Evolutionary conservation across 2,113 vertebrate species (phyloP), one percentile per base, ranked within the genome.

Genomic region (Herpetotheres cachinnans): DNA sequence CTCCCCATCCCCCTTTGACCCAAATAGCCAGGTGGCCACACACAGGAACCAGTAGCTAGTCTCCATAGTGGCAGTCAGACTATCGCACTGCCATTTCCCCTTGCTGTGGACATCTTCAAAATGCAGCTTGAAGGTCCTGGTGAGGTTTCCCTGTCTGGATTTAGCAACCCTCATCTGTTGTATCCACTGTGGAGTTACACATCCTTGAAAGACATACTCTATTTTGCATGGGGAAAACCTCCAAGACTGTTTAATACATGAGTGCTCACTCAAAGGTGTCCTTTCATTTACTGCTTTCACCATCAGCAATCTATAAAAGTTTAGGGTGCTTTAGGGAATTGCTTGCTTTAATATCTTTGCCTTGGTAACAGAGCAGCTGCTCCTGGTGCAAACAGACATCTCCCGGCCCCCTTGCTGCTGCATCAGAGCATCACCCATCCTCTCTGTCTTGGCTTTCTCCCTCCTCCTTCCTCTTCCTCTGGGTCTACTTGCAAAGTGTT

Each of bases 261-360:
- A 96, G 92, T 82, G 82, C 89, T 95, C 90, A 58, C 95, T 97
- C 96, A 82, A 63, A 96, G 93, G 82, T 96, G 96, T 96, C 96
- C 91, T 97, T 97, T 92, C 90, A 62, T 95, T 97, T 96, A 95
- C 82, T 93, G 94, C 93, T 89, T 79, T 88, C 86, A 46, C 90
- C 92, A 90, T 89, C 96, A 97, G 96, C 91, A 82, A 76, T 92
- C 96, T 76, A 12, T 82, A 84, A 87, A 82, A 63, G 56, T 78
- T 86, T 93, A 97, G 91, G 52, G 38, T 32, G 72, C 97, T 93
- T 82, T 56, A 61, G 95, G 94, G 96, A 95, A 93, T 93, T 3
- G 6, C 71, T 88, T 55, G 54, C 71, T 84, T 80, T 71, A 79
- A 85, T 30, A 5, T 82, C 82, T 95, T 87, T 91, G 67, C 63